These are phyloP conservation scores for Chloroceryle amazona DNA, from an alignment of 2,797 vertebrate genomes.

Conservation along the genomic window DNA sequence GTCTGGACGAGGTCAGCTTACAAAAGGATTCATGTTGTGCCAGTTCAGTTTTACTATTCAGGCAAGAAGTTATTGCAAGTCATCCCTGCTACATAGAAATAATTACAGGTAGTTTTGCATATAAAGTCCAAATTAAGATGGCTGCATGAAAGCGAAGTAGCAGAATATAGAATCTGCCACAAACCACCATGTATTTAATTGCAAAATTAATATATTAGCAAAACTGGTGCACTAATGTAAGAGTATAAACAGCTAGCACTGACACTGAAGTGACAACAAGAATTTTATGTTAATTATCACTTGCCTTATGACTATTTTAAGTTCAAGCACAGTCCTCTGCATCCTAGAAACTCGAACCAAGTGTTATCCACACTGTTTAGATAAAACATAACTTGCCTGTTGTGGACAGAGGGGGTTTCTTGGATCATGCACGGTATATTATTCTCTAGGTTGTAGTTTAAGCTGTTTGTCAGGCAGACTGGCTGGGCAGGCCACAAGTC, in stretches of 20 bases:
- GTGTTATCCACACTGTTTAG: not conserved
- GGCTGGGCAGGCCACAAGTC: slow-evolving; percentile 91
- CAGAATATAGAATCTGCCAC: not conserved
- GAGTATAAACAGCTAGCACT: not conserved
- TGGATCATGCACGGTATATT: slow-evolving; percentile 85
- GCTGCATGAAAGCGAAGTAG: not conserved
- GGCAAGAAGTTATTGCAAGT: not conserved
- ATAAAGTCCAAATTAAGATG: not conserved
- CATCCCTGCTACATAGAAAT: not conserved
- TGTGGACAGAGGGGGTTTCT: slow-evolving; percentile 83
- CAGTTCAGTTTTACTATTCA: not conserved
- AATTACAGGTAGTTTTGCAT: not conserved
- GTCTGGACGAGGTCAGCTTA: not conserved
- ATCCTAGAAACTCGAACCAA: not conserved
- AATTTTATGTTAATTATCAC: not conserved
- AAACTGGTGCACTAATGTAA: not conserved
- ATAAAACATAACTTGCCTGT: slow-evolving; percentile 81
- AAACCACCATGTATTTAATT: not conserved
- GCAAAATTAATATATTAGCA: not conserved
- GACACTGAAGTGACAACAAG: not conserved
- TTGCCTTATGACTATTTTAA: not conserved
- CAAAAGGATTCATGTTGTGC: not conserved
- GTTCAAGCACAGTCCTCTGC: not conserved
- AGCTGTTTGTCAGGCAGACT: slow-evolving; percentile 89
- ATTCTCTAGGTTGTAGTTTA: slow-evolving; percentile 90